Evolutionary conservation across 2,888 invertebrate genomes (phyloP).

Genomic region (Hydraecia micacea): DNA sequence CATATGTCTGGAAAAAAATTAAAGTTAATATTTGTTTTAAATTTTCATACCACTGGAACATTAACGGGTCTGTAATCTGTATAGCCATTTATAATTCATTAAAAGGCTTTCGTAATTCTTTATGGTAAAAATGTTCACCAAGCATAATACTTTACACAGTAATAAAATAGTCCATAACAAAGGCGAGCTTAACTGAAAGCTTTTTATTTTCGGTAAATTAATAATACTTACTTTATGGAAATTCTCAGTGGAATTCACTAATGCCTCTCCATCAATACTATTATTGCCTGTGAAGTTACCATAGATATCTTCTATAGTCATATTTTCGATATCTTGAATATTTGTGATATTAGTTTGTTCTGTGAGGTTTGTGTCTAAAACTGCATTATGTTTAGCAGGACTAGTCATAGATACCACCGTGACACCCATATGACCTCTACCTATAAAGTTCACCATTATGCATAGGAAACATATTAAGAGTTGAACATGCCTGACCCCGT

Average conservation of each 20-base stretch:
- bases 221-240: slow-evolving; percentile 35
- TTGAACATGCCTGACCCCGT: slow-evolving; percentile 78
- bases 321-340: slow-evolving; percentile 9
- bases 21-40: too few species aligned
- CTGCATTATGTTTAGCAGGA: slow-evolving; percentile 32
- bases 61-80: too few species aligned
- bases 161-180: neutral
- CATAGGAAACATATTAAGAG: slow-evolving; percentile 69
- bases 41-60: neutral
- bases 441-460: slow-evolving; percentile 67
- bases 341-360: neutral
- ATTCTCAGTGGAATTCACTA: slow-evolving; percentile 21
- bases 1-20: slow-evolving; percentile 70
- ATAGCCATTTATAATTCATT: neutral
- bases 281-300: slow-evolving; percentile 11
- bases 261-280: neutral
- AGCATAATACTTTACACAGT: neutral
- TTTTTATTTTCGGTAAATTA: neutral
- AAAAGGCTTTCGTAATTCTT: too few species aligned
- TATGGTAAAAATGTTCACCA: too few species aligned
- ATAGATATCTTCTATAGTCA: neutral
- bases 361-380: slow-evolving; percentile 2
- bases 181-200: neutral
- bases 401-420: slow-evolving; percentile 79
- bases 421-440: slow-evolving; percentile 78